These are phyloP conservation scores for Ascaphus truei DNA, from an alignment of 2,113 vertebrate species.

Conservation along the genomic window DNA sequence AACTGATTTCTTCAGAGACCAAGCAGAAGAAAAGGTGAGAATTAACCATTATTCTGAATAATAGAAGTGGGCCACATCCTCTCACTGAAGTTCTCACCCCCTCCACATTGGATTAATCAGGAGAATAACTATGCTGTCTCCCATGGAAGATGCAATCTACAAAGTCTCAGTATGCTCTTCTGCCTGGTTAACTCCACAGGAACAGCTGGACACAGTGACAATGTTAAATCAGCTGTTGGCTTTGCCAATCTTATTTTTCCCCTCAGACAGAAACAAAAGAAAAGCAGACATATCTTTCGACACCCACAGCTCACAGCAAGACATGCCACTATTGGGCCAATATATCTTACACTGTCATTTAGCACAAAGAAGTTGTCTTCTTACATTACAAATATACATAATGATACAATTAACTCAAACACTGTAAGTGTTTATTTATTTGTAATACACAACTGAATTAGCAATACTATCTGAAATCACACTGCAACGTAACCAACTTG, in stretches of 20 bases:
- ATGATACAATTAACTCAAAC: slow-evolving; percentile 47
- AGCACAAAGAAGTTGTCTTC: slow-evolving; percentile 39
- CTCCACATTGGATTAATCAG: slow-evolving; percentile 51
- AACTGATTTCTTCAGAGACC: slow-evolving; percentile 46
- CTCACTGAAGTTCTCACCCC: slow-evolving; percentile 45
- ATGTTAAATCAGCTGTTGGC: slow-evolving; percentile 43
- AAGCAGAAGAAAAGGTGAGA: slow-evolving; percentile 47
- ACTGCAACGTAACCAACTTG: background rate
- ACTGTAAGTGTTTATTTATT: slow-evolving; percentile 39
- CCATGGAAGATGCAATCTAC: slow-evolving; percentile 40
- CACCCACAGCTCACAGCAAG: slow-evolving; percentile 32
- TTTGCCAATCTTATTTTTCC: slow-evolving; percentile 33
- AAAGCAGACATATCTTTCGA: slow-evolving; percentile 23
- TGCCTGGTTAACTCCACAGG: slow-evolving; percentile 37
- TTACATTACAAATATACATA: slow-evolving; percentile 36
- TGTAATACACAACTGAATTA: too few relatives aligned
- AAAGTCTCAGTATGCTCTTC: slow-evolving; percentile 7
- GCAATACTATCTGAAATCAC: background rate
- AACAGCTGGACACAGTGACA: slow-evolving; percentile 38
- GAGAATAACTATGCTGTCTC: slow-evolving; percentile 52
- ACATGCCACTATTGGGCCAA: slow-evolving; percentile 29
- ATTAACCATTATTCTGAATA: slow-evolving; percentile 58
- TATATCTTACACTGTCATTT: slow-evolving; percentile 48
- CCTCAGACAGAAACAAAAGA: slow-evolving; percentile 35
- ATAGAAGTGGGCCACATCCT: slow-evolving; percentile 49